These are phyloP conservation scores for Prunella himalayana DNA, from an alignment of 2,113 vertebrate genomes.

Conservation along the genomic window DNA sequence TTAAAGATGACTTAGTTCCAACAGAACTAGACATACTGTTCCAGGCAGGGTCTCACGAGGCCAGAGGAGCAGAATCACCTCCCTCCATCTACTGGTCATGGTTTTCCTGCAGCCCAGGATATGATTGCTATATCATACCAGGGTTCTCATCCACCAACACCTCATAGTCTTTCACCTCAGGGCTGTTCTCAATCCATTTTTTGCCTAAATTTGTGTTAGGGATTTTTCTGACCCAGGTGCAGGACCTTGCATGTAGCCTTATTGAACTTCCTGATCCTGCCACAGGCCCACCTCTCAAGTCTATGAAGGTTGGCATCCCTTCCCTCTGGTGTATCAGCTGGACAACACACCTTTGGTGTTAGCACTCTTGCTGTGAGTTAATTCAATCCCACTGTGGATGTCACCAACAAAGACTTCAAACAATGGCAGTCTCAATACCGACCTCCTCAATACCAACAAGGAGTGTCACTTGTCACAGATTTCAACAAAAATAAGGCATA, in stretches of 20 bases:
- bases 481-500: neutral
- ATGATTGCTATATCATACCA: neutral
- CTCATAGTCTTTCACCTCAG: neutral
- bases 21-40: neutral
- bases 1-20: neutral
- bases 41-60: neutral
- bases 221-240: neutral
- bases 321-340: neutral
- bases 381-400: neutral
- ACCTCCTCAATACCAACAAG: neutral
- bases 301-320: too few relatives aligned
- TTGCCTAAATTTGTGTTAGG: too few relatives aligned
- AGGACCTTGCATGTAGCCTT: neutral
- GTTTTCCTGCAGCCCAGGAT: neutral
- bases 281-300: neutral
- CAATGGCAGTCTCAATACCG: accelerated
- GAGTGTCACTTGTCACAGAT: neutral
- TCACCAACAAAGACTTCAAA: neutral
- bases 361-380: neutral
- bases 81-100: neutral
- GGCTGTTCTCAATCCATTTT: neutral
- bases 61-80: neutral
- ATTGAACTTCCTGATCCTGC: neutral
- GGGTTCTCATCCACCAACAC: neutral
- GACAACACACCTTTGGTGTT: too few relatives aligned